phyloP scores from a whole-genome alignment of 2,113 vertebrate genomes.

The Mirounga angustirostris region DNA sequence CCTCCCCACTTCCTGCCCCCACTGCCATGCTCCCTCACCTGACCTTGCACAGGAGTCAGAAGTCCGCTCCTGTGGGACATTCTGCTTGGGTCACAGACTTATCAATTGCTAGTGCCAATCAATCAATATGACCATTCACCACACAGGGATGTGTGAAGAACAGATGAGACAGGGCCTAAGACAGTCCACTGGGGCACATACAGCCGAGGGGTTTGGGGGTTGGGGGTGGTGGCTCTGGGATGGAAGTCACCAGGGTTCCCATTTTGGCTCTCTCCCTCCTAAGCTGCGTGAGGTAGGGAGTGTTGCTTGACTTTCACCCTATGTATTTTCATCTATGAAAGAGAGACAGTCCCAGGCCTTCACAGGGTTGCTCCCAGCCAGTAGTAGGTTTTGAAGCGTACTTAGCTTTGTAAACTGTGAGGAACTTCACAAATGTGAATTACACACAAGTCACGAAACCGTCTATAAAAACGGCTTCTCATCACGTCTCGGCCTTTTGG shows the following conservation, averaged over 20 bases:
- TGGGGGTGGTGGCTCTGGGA: not conserved
- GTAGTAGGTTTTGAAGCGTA: no score
- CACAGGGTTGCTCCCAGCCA: not conserved
- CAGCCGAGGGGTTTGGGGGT: no score
- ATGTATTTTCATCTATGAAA: not conserved
- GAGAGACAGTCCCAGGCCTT: not conserved
- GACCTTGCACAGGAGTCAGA: not conserved
- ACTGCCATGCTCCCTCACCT: not conserved
- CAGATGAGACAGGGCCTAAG: not conserved
- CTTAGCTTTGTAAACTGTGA: not conserved
- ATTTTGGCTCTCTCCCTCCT: not conserved
- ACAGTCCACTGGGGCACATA: rapidly evolving
- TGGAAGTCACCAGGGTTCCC: not conserved
- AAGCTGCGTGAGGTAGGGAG: not conserved
- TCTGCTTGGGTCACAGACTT: not conserved
- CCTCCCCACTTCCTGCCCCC: not conserved
- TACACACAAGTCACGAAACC: not conserved
- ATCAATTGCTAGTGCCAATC: not conserved
- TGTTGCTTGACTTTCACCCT: not conserved
- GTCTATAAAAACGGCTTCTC: not conserved
- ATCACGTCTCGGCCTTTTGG: not conserved
- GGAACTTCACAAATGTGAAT: not conserved
- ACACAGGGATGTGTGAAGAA: not conserved
- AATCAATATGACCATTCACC: not conserved
- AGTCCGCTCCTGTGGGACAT: not conserved